phyloP scores from a whole-genome alignment of 1,140 invertebrate species.

The Drosophila paulistorum region DNA sequence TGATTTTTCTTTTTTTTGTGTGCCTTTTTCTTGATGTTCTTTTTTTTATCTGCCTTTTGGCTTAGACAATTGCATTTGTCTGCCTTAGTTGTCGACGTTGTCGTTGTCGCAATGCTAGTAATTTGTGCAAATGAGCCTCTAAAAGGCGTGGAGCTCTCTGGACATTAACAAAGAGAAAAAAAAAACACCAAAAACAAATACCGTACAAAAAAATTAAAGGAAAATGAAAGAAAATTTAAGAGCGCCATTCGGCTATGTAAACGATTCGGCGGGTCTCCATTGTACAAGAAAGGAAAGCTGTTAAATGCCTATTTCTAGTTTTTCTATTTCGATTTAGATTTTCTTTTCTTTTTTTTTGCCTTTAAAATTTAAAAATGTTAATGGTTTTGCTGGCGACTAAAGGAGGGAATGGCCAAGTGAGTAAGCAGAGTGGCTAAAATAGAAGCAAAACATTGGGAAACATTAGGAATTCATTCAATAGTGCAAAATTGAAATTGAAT shows the following conservation, averaged over 20 bases:
- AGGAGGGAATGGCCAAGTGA: not conserved
- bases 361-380: conserved; percentile 37
- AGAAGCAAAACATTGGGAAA: not conserved
- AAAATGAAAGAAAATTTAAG: conserved; percentile 56
- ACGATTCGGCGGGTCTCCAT: conserved; percentile 38
- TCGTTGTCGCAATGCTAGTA: conserved; percentile 74
- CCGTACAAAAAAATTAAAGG: conserved; percentile 5
- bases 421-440: not conserved
- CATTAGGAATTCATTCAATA: no score
- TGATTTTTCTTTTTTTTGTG: conserved; percentile 7
- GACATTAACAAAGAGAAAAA: conserved; percentile 31
- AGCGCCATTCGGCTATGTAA: conserved; percentile 65
- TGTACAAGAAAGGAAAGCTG: conserved; percentile 63
- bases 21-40: conserved; percentile 11
- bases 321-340: conserved; percentile 37
- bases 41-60: conserved; percentile 23
- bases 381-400: conserved; percentile 21
- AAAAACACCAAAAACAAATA: conserved; percentile 35
- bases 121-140: conserved; percentile 80
- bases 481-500: not conserved
- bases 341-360: conserved; percentile 28
- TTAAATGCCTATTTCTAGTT: conserved; percentile 53
- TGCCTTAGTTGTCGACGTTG: conserved; percentile 32
- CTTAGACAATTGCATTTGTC: conserved; percentile 71
- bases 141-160: conserved; percentile 58